Percentiles rank a stretch among this genome's conserved stretches.
phyloP scores from a whole-genome alignment of 2,113 vertebrate genomes.

The Anguilla japonica region DNA sequence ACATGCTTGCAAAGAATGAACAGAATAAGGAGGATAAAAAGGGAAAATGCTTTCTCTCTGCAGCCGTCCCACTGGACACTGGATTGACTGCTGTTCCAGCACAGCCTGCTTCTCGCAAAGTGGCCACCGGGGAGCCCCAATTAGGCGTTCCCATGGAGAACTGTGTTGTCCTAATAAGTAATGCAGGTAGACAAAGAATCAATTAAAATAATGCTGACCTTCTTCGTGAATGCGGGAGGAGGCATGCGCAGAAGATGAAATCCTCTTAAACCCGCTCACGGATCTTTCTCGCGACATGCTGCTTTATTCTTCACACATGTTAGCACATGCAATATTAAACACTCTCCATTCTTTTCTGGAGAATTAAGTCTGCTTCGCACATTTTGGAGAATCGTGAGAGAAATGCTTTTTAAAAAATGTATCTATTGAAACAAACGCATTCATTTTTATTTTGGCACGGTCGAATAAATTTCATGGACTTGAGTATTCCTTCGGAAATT shows the following conservation, averaged over 20 bases:
- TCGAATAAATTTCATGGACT: too few relatives aligned
- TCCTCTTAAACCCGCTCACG: conserved; percentile 16
- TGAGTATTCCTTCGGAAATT: too few relatives aligned
- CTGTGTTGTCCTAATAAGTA: conserved; percentile 87
- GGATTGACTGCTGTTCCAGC: conserved; percentile 65
- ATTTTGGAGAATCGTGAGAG: too few relatives aligned
- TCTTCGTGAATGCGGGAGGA: conserved; percentile 65
- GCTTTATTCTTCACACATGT: background rate
- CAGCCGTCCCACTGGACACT: conserved; percentile 54
- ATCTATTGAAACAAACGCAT: too few relatives aligned
- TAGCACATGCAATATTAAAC: background rate
- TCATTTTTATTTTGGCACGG: too few relatives aligned
- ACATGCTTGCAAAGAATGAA: background rate
- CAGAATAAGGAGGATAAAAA: background rate
- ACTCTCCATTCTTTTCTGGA: background rate
- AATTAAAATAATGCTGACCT: conserved; percentile 92
- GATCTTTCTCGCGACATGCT: background rate
- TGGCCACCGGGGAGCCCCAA: conserved; percentile 86
- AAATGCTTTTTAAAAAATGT: too few relatives aligned
- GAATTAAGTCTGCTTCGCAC: too few relatives aligned
- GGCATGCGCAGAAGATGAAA: conserved; percentile 21
- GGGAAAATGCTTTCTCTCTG: conserved; percentile 39
- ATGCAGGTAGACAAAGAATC: conserved; percentile 86
- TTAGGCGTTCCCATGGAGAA: conserved; percentile 94
- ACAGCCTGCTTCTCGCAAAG: conserved; percentile 82